Evolutionary conservation across 2,113 vertebrate genomes (phyloP), one percentile per base, ranked within the genome.

Genomic region (Sprattus sprattus): DNA sequence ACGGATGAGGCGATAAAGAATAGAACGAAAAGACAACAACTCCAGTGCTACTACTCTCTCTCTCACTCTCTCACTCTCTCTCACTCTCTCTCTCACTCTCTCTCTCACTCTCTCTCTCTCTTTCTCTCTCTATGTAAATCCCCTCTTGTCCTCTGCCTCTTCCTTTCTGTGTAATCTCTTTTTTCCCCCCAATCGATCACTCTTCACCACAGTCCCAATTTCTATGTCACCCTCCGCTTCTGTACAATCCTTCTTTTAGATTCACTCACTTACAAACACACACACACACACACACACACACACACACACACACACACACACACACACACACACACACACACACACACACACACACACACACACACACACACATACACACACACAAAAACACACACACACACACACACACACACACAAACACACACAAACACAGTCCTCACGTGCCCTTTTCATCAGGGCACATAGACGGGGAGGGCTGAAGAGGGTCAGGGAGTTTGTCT

Each of bases 401-500:
- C 60, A 67, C n/a, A 67, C 60, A 67, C 60, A 67, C 22, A 67
- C 60, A 67, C 60, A 67, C 60, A 67, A n/a, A 67, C 60, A 67
- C n/a, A 67, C 60, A 85, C 81, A 82, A 50, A 54, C 83, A 88
- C 57, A 82, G 67, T 71, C 64, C 64, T 71, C 64, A 7, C 11
- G 64, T 71, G 64, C 64, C 64, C 64, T 71, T 71, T 71, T 71
- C 64, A 71, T 71, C 64, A 71, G 64, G 64, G 82, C 82, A 28
- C 54, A 45, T 44, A 64, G 87, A 45, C 81, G 82, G 85, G 46
- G 85, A 85, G 75, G 57, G 83, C 64, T 47, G 46, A 45, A 80
- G 84, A 39, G 52, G 89, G 87, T 90, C 85, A 85, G 85, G 7
- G 82, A 85, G 86, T 87, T 90, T 75, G 87, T 90, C 87, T 87